Percentiles rank a stretch among this genome's conserved stretches.
Conservation (phyloP, 2,113 vertebrate species). For the Sinocyclocheilus maitianheensis region DNA sequence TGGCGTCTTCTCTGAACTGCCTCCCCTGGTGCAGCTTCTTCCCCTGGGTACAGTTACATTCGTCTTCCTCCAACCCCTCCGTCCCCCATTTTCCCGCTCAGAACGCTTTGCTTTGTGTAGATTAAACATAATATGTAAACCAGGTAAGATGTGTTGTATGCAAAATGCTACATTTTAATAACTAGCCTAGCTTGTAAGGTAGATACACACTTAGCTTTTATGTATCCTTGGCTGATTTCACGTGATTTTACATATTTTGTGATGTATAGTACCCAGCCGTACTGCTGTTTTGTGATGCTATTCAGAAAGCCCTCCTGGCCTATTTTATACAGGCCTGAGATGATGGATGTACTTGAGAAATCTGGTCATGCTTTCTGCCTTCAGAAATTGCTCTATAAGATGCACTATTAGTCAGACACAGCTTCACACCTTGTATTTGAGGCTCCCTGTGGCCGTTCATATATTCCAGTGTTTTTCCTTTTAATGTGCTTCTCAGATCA, state of each 20-base stretch:
- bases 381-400: slow-evolving; percentile 57
- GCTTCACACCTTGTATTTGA: slow-evolving; percentile 36
- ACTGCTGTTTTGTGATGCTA: slow-evolving; percentile 26
- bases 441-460: slow-evolving; percentile 33
- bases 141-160: neutral
- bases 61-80: slow-evolving; percentile 8
- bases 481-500: slow-evolving; percentile 13
- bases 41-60: neutral
- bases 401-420: slow-evolving; percentile 56
- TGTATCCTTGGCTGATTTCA: neutral
- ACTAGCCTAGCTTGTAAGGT: neutral
- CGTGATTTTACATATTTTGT: slow-evolving; percentile 1
- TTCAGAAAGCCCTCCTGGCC: slow-evolving; percentile 11
- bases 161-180: neutral
- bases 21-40: slow-evolving; percentile 7
- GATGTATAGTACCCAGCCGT: neutral
- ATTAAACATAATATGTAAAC: slow-evolving; percentile 13
- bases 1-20: neutral
- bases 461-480: slow-evolving; percentile 32
- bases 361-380: slow-evolving; percentile 54
- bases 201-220: neutral
- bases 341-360: slow-evolving; percentile 53
- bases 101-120: neutral
- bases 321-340: slow-evolving; percentile 37
- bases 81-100: neutral